Conservation (phyloP, 2,797 vertebrate species). For the Enteromius treurensis region DNA sequence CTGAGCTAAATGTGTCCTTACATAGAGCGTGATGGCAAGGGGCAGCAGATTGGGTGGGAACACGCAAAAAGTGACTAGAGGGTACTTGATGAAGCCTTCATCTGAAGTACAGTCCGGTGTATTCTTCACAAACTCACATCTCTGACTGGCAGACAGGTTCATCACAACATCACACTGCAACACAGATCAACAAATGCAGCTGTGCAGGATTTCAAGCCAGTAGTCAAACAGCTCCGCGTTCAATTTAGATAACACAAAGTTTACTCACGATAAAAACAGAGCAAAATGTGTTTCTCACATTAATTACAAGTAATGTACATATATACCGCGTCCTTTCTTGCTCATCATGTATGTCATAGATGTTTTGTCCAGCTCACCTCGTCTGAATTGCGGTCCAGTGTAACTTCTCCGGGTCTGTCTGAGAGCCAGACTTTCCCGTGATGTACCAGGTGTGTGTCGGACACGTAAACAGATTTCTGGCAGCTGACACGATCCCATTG, state of each 20-base stretch:
- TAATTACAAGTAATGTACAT: not conserved
- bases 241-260: not conserved
- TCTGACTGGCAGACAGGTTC: conserved; percentile 74
- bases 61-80: conserved; percentile 83
- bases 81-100: conserved; percentile 88
- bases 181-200: conserved; percentile 38
- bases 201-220: not conserved
- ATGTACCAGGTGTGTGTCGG: not conserved
- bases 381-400: conserved; percentile 54
- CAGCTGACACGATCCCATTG: conserved; percentile 32
- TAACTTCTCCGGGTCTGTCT: not conserved
- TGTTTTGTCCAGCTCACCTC: conserved; percentile 64
- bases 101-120: conserved; percentile 84
- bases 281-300: too few species aligned
- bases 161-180: conserved; percentile 86
- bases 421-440: not conserved
- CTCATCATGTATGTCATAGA: not conserved
- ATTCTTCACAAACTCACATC: conserved; percentile 85
- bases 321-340: not conserved
- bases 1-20: conserved; percentile 70
- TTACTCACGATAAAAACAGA: not conserved
- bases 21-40: conserved; percentile 85
- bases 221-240: not conserved
- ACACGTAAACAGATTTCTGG: not conserved
- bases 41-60: conserved; percentile 82